Percentiles rank a stretch among this genome's conserved stretches.
Evolutionary conservation across 1,140 invertebrate species (phyloP).

Genomic region (Aporrectodea caliginosa): DNA sequence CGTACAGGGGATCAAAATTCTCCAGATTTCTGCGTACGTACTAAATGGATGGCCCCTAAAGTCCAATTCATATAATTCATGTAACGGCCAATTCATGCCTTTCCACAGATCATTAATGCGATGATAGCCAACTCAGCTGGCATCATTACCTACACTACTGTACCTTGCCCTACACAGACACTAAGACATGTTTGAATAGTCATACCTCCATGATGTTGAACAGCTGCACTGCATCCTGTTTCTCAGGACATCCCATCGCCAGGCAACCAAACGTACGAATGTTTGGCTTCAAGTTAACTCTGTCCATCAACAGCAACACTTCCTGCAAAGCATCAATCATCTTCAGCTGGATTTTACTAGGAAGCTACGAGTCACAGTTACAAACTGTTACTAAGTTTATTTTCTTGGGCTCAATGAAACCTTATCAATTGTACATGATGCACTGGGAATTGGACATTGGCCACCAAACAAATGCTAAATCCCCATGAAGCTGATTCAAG

Average conservation of each 20-base stretch:
- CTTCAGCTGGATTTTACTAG: not conserved
- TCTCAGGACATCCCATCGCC: conserved; percentile 30
- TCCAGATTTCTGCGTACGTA: not conserved
- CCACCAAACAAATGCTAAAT: not conserved
- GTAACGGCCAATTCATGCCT: not conserved
- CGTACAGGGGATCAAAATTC: no score
- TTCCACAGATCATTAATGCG: not conserved
- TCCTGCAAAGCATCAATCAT: conserved; percentile 50
- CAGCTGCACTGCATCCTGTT: conserved; percentile 25
- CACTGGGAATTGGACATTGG: not conserved
- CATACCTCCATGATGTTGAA: conserved; percentile 31
- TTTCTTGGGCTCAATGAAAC: conserved; percentile 1
- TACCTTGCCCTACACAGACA: no score
- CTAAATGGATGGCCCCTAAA: not conserved
- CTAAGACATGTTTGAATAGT: no score
- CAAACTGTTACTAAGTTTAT: conserved; percentile 27
- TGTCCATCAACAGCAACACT: conserved; percentile 64
- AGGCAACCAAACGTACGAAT: conserved; percentile 50
- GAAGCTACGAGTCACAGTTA: conserved; percentile 10
- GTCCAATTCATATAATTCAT: not conserved
- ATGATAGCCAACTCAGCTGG: not conserved
- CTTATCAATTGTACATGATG: not conserved
- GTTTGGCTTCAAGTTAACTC: conserved; percentile 64
- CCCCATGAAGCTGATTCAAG: conserved; percentile 14
- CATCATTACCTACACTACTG: no score